These are phyloP conservation scores for Xestia c-nigrum DNA, from an alignment of 2,888 invertebrate genomes.

Conservation along the genomic window DNA sequence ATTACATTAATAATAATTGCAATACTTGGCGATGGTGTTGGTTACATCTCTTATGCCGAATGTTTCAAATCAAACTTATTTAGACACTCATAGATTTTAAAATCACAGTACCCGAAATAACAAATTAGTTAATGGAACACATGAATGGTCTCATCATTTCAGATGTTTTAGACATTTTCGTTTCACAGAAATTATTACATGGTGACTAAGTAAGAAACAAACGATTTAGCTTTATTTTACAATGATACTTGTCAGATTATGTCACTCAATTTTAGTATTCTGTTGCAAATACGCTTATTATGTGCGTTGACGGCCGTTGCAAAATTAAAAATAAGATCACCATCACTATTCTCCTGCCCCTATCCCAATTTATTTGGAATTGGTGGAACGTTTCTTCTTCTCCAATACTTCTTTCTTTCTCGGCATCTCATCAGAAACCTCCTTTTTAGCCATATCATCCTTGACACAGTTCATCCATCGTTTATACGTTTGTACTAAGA, in stretches of 20 bases:
- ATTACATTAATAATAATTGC: slow-evolving; percentile 18
- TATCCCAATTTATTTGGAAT: background rate
- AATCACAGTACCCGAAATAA: background rate
- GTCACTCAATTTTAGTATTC: background rate
- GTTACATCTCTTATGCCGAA: background rate
- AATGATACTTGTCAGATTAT: background rate
- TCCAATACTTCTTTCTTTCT: too few relatives aligned
- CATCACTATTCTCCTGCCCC: too few relatives aligned
- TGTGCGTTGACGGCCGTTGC: background rate
- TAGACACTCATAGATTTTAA: background rate
- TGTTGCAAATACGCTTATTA: background rate
- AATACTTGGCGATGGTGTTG: background rate
- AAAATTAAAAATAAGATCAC: background rate
- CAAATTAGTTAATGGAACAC: background rate
- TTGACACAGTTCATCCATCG: too few relatives aligned
- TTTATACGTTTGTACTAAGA: too few relatives aligned
- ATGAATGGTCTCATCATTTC: background rate
- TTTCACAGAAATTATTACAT: background rate
- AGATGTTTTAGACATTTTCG: background rate
- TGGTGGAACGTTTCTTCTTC: too few relatives aligned
- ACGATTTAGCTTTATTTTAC: background rate
- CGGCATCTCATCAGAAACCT: too few relatives aligned
- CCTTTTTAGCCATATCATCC: too few relatives aligned
- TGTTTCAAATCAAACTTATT: background rate
- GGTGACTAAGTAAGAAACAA: background rate